Conservation (phyloP, 2,113 vertebrate genomes). For the Nothoprocta pentlandii region DNA sequence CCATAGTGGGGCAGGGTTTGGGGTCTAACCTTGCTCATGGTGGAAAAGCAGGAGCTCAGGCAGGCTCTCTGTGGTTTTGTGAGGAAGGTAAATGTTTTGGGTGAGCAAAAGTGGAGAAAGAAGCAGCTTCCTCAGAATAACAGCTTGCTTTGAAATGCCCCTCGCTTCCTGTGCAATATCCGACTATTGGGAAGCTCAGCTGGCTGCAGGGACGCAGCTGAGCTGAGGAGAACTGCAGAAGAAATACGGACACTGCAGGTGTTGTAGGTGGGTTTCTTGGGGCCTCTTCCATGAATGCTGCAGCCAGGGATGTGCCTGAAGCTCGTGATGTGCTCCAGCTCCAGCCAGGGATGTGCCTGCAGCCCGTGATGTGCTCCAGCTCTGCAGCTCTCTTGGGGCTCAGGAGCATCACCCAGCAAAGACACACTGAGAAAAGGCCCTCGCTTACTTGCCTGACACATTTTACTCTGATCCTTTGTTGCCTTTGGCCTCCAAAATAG, state of each 20-base stretch:
- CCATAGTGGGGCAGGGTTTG: neutral
- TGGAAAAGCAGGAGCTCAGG: neutral
- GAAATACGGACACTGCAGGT: too few relatives aligned
- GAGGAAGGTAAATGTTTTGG: neutral
- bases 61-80: rapidly evolving
- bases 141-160: neutral
- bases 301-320: rapidly evolving
- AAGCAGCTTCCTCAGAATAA: neutral
- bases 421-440: neutral
- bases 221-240: neutral
- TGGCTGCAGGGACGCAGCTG: neutral
- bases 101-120: neutral
- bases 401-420: neutral
- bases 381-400: rapidly evolving
- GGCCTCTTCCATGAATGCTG: neutral
- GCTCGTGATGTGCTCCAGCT: neutral
- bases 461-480: neutral
- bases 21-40: neutral
- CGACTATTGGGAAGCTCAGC: neutral
- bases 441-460: rapidly evolving
- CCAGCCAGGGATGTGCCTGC: rapidly evolving
- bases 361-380: neutral
- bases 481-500: neutral
- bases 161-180: neutral
- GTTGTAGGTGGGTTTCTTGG: neutral